phyloP scores from a whole-genome alignment of 2,888 invertebrate species.

The Drosophila antonietae region DNA sequence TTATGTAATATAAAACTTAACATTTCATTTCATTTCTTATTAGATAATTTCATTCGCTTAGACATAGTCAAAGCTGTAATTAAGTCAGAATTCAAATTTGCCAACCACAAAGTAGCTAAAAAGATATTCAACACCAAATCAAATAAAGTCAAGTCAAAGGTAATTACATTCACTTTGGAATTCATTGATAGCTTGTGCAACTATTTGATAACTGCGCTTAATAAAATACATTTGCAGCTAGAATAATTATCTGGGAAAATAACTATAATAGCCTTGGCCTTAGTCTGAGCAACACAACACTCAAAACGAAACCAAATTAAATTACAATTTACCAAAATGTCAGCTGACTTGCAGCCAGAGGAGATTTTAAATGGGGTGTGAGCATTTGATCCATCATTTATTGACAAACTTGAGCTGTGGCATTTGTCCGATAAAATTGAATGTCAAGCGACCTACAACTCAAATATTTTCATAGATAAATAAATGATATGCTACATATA shows the following conservation, averaged over 20 bases:
- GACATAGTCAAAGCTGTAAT: not conserved
- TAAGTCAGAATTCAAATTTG: not conserved
- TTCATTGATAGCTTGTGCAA: not conserved
- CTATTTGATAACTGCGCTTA: not conserved
- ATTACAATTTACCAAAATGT: constrained; percentile 48
- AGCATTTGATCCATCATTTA: constrained; percentile 39
- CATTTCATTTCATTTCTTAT: not conserved
- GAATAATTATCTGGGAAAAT: not conserved
- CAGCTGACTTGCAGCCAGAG: constrained; percentile 11
- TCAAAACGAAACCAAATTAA: constrained; percentile 38
- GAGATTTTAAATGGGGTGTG: not conserved
- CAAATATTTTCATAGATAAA: not conserved
- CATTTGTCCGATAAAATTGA: constrained; percentile 2
- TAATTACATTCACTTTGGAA: constrained; percentile 1
- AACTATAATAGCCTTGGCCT: not conserved
- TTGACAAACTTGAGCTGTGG: constrained; percentile 23
- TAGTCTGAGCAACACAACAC: constrained; percentile 12
- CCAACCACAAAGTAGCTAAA: not conserved
- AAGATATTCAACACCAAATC: constrained; percentile 1
- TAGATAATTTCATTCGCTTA: not conserved
- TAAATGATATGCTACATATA: not conserved
- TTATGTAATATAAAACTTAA: not conserved
- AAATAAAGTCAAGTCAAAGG: not conserved
- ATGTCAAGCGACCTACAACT: not conserved
- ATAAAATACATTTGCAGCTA: not conserved